phyloP scores from a whole-genome alignment of 2,888 invertebrate species.

The Psylliodes chrysocephalus region DNA sequence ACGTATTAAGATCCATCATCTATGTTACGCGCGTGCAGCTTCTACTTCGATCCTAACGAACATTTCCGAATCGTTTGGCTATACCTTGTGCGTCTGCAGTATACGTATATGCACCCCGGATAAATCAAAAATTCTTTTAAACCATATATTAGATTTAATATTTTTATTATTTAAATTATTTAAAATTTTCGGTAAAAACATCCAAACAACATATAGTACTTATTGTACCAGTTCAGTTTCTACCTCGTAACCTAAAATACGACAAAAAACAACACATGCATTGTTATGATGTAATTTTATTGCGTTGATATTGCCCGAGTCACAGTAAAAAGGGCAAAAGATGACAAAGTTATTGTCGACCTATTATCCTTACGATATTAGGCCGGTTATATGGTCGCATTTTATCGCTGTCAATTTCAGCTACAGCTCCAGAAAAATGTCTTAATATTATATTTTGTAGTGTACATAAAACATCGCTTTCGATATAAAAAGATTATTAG shows the following conservation, averaged over 20 bases:
- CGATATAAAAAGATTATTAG: constrained; percentile 24
- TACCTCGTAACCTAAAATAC: background rate
- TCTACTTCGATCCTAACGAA: too few relatives aligned
- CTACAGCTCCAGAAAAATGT: constrained; percentile 11
- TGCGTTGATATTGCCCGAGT: constrained; percentile 1
- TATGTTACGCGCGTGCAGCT: too few relatives aligned
- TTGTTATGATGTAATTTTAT: constrained; percentile 10
- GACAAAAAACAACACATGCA: background rate
- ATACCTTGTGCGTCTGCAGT: too few relatives aligned
- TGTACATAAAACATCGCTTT: constrained; percentile 23
- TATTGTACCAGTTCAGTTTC: background rate
- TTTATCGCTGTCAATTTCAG: constrained; percentile 11
- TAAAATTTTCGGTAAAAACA: too few relatives aligned
- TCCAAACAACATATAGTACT: too few relatives aligned
- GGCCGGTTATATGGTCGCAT: constrained; percentile 10
- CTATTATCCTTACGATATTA: constrained; percentile 19
- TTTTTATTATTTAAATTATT: too few relatives aligned
- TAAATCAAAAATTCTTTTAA: too few relatives aligned
- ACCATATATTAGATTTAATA: too few relatives aligned
- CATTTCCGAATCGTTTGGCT: too few relatives aligned
- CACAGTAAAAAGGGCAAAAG: background rate
- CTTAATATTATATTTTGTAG: constrained; percentile 15
- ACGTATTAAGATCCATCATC: too few relatives aligned
- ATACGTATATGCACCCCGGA: too few relatives aligned
- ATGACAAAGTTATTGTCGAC: constrained; percentile 8